A percentile compares a stretch with the other conserved stretches of the same genome.
These are phyloP conservation scores for Xestobium rufovillosum DNA, from an alignment of 2,888 invertebrate genomes.

Conservation along the genomic window DNA sequence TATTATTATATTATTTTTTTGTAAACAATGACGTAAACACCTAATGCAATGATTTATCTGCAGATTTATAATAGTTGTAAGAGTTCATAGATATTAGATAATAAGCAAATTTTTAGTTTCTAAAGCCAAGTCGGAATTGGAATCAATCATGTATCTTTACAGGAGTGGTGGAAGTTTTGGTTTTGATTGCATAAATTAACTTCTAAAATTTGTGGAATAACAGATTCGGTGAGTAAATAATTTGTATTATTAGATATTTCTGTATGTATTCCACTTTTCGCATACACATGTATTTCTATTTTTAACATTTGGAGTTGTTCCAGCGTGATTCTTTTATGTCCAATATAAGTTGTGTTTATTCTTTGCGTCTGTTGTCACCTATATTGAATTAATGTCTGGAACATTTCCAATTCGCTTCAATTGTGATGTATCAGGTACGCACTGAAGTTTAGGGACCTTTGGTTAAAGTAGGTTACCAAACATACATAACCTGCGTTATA, in stretches of 20 bases:
- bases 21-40: conserved; percentile 3
- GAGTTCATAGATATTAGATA: too few relatives aligned
- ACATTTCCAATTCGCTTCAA: too few relatives aligned
- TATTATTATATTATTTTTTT: conserved; percentile 8
- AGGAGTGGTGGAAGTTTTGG: background rate
- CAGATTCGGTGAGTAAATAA: conserved; percentile 31
- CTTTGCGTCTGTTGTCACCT: conserved; percentile 8
- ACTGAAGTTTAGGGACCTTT: too few relatives aligned
- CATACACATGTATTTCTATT: conserved; percentile 34
- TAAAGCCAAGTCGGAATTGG: background rate
- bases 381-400: conserved; percentile 4
- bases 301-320: conserved; percentile 33
- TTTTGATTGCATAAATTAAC: background rate
- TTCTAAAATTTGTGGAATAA: conserved; percentile 31
- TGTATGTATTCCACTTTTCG: conserved; percentile 25
- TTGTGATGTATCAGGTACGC: too few relatives aligned
- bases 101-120: background rate
- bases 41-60: conserved; percentile 2
- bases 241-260: conserved; percentile 18
- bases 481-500: too few relatives aligned
- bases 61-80: conserved; percentile 2
- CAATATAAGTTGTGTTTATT: conserved; percentile 17
- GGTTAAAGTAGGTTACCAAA: too few relatives aligned
- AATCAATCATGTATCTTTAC: background rate
- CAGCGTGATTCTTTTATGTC: conserved; percentile 23